A percentile compares a stretch with the other conserved stretches of the same genome.
phyloP scores from a whole-genome alignment of 2,113 vertebrate genomes.

The Callipepla squamata region DNA sequence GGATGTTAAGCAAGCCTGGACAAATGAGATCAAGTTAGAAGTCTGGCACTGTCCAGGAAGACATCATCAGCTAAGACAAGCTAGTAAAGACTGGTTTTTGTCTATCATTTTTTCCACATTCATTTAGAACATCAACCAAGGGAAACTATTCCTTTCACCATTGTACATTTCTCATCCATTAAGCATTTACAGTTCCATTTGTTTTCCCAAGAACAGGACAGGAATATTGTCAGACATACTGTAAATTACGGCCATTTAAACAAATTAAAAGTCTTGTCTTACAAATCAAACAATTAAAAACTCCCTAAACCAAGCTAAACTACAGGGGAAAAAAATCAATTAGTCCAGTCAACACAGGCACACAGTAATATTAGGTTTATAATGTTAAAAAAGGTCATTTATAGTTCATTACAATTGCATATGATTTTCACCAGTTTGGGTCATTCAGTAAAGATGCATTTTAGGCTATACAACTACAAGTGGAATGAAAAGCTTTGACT shows the following conservation, averaged over 20 bases:
- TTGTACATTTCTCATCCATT: neutral
- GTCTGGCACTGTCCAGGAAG: neutral
- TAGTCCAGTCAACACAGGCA: neutral
- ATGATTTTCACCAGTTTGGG: neutral
- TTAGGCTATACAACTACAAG: neutral
- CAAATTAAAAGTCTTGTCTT: neutral
- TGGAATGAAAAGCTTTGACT: neutral
- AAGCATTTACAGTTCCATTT: neutral
- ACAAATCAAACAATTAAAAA: neutral
- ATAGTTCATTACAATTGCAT: neutral
- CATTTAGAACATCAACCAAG: neutral
- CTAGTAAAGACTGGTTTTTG: neutral
- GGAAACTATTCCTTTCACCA: neutral
- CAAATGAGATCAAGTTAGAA: neutral
- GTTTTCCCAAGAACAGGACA: neutral
- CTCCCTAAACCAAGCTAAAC: neutral
- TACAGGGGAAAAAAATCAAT: neutral
- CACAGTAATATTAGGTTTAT: neutral
- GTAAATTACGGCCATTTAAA: neutral
- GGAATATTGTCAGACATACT: rapidly evolving
- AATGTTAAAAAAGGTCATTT: neutral
- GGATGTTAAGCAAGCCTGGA: neutral
- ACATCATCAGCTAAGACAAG: neutral
- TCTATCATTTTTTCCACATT: neutral
- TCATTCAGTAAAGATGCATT: neutral